These are phyloP conservation scores for Bugula neritina DNA, from an alignment of 2,888 invertebrate species.

Conservation along the genomic window DNA sequence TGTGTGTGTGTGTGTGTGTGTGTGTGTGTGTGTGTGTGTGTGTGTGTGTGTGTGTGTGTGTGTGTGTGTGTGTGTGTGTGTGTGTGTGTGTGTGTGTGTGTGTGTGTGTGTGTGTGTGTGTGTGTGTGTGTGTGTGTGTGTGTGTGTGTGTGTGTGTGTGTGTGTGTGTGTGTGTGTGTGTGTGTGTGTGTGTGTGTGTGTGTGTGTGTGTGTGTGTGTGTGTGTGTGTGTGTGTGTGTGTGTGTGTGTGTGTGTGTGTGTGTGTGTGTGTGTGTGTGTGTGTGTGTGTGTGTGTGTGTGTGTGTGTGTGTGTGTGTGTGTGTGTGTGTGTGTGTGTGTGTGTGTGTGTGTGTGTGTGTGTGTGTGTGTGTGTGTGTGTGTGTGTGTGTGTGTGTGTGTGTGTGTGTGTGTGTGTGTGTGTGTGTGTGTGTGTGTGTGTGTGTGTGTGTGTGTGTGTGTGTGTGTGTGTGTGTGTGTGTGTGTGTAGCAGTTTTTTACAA, in stretches of 20 bases:
- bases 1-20: too few relatives aligned
- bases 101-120: neutral
- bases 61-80: neutral
- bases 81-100: neutral
- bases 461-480: neutral
- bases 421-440: neutral
- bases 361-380: neutral
- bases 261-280: neutral
- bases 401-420: neutral
- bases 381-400: neutral
- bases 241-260: neutral
- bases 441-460: neutral
- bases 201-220: neutral
- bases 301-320: neutral
- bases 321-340: neutral
- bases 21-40: too few relatives aligned
- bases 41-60: too few relatives aligned
- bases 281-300: neutral
- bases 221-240: neutral
- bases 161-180: neutral
- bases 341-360: neutral
- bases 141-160: neutral
- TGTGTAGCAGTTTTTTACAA: neutral
- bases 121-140: neutral
- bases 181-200: neutral